Base-by-base conservation (phyloP, 2,797 vertebrate genomes). In the Melanitta fusca region DNA sequence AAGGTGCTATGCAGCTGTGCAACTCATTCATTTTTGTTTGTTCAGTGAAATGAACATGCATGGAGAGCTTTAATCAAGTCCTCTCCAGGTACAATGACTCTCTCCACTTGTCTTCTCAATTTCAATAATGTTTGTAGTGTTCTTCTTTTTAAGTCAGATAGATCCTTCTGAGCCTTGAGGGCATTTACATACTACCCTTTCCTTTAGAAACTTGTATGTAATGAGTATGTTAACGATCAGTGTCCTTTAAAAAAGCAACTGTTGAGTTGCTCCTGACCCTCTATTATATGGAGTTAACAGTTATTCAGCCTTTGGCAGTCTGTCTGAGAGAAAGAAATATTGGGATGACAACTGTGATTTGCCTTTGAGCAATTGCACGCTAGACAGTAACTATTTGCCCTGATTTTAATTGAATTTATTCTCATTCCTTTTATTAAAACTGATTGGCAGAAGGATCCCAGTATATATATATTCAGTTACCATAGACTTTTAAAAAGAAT, bases 51-150 rank as follows among this genome's bases (percentile, higher is more conserved):
- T 77, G 93, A 97, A 96, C 89, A 91, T 47, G 64, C 36, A 83
- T 25, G 39, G n/a, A 94, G 75, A 97, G 93, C 70, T 95, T 93
- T 77, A 94, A 94, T 93, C 95, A 96, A 93, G 72, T 69, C 93
- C 91, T 93, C 83, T 93, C 65, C 45, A 72, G 32, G 54, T 87
- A 85, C 88, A 96, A 96, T 85, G 83, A 91, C 74, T 89, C 92
- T 93, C 91, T 95, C 71, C 91, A 91, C 83, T 94, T 89, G 64
- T 53, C 70, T 89, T 80, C 92, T 95, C 80, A 80, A 82, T 62
- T 94, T 97, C 85, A 95, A 95, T 82, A 93, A 96, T 95, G 66
- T 83, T 95, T 97, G 73, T 80, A 96, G 92, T 95, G 93, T 97
- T 94, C 88, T 96, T 97, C 87, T 95, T 95, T 96, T 94, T 70